Evolutionary conservation across 2,113 vertebrate genomes (phyloP).

Genomic region (Lepisosteus oculatus): DNA sequence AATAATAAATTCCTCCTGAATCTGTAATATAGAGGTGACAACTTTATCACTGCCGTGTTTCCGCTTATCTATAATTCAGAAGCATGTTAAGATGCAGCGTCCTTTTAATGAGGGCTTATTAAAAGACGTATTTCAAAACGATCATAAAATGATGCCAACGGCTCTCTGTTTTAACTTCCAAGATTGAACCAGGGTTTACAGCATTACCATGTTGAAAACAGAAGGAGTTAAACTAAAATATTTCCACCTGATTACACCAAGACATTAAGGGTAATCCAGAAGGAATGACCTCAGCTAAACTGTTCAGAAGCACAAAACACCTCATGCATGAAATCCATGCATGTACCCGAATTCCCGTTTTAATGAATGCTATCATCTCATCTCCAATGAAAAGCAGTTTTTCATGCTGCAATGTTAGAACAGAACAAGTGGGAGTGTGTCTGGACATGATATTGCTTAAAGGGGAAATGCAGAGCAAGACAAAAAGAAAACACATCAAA

Average conservation of each 20-base stretch:
- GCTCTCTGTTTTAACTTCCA: no score
- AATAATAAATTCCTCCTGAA: constrained; percentile 23
- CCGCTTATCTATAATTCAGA: constrained; percentile 29
- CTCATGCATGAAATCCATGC: neutral
- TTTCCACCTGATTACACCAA: neutral
- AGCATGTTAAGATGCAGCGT: constrained; percentile 9
- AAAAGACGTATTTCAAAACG: constrained; percentile 27
- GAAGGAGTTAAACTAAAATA: constrained; percentile 3
- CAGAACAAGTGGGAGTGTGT: neutral
- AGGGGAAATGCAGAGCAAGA: neutral
- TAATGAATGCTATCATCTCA: neutral
- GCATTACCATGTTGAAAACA: neutral
- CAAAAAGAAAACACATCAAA: no score
- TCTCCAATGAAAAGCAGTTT: no score
- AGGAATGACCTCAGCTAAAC: neutral
- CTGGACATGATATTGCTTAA: neutral
- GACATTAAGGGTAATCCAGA: neutral
- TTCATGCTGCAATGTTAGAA: neutral
- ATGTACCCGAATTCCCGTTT: neutral
- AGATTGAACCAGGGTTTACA: neutral
- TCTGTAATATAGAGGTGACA: constrained; percentile 16
- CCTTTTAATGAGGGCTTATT: constrained; percentile 19
- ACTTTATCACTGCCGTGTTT: constrained; percentile 17
- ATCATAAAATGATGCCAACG: constrained; percentile 6
- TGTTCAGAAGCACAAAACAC: neutral